A percentile compares a stretch with the other conserved stretches of the same genome.
Evolutionary conservation across 2,888 invertebrate genomes (phyloP).

Genomic region (Alloscopus bannaensis): DNA sequence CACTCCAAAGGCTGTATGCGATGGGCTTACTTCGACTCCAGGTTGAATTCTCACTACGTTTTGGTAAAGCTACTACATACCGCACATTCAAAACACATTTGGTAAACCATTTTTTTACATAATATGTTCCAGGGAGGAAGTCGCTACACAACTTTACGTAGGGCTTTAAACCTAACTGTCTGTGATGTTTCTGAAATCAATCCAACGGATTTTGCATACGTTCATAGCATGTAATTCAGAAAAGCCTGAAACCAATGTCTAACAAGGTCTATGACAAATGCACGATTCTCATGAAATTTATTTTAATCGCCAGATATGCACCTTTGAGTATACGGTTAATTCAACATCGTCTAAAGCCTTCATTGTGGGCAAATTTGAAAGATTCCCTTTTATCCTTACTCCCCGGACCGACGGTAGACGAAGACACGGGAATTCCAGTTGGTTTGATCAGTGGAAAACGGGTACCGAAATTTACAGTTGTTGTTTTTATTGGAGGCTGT

Average conservation of each 20-base stretch:
- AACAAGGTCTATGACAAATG: too few species aligned
- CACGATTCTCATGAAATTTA: too few species aligned
- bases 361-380: slow-evolving; percentile 82
- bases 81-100: slow-evolving; percentile 32
- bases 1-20: slow-evolving; percentile 90
- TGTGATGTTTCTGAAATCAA: slow-evolving; percentile 90
- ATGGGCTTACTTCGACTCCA: slow-evolving; percentile 87
- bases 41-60: too few species aligned
- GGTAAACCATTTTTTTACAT: neutral
- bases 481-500: slow-evolving; percentile 97
- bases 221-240: slow-evolving; percentile 72
- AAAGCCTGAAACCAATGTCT: neutral
- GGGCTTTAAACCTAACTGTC: slow-evolving; percentile 87
- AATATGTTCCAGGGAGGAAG: slow-evolving; percentile 67
- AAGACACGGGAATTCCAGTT: slow-evolving; percentile 65
- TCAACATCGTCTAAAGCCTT: slow-evolving; percentile 81
- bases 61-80: too few species aligned
- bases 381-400: slow-evolving; percentile 86
- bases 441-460: slow-evolving; percentile 63
- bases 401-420: slow-evolving; percentile 83
- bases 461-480: slow-evolving; percentile 85
- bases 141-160: slow-evolving; percentile 75
- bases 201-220: slow-evolving; percentile 76
- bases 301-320: slow-evolving; percentile 80
- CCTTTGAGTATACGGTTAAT: slow-evolving; percentile 92